Evolutionary conservation across 1,140 invertebrate species (phyloP), one percentile per base, ranked within the genome.

Genomic region (Platyura marginata): DNA sequence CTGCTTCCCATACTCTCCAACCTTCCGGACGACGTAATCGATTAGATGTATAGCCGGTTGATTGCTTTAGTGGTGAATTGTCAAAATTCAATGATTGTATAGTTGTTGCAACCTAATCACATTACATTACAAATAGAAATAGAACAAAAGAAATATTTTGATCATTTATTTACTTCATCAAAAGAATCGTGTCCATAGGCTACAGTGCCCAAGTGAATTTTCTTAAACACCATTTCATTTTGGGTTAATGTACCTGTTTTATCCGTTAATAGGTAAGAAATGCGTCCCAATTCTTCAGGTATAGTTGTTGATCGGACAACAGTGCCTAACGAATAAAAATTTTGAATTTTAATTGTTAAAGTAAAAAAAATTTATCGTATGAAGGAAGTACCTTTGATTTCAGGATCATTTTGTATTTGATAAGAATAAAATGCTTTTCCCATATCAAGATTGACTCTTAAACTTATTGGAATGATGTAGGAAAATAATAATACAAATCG

Each of bases 281-380:
- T 93, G 39, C 95, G 66, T 1, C 93, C 93, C n/a, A 96, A 62
- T 64, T 99, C 95, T 67, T 99, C 96, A 0, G 94, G 90, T 50
- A 99, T 98, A 2, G 94, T 98, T 1, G 92, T 97, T 34, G 87
- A 94, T n/a, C 96, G 70, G 42, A 96, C 93, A n/a, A 96, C 87
- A 0, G 92, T 96, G 3, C 88, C 91, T 36, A 18, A 18, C 5
- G 15, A 9, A 36, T 6, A 13, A 29, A 29, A 8, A 29, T 29
- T 29, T n/a, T n/a, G n/a, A n/a, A n/a, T n/a, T n/a, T n/a, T n/a
- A n/a, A n/a, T n/a, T n/a, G n/a, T n/a, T n/a, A n/a, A 29, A 29
- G 25, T 29, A 29, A 29, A 29, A 6, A 29, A 29, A 29, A 29
- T 29, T 29, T 29, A 29, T 8, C 13, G 13, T 6, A 29, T 29